Evolutionary conservation across 2,113 vertebrate species (phyloP), one percentile per base, ranked within the genome.

Genomic region (Erpornis zantholeuca): DNA sequence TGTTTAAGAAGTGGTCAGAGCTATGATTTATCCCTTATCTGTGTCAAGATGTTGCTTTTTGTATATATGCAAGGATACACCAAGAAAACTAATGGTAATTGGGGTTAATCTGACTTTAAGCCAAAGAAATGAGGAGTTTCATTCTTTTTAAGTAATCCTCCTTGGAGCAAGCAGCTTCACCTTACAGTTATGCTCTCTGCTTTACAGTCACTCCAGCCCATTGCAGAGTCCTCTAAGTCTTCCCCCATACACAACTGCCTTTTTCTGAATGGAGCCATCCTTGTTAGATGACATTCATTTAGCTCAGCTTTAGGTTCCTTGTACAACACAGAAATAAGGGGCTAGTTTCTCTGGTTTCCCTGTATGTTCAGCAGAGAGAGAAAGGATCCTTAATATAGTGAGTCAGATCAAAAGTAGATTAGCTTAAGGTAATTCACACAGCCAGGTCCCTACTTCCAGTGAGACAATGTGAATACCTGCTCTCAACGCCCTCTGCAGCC

Each of bases 1-100:
- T 91, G 65, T 70, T 92, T 94, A 57, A 72, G 78, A 87, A 95
- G 82, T 87, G 97, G 95, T 92, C 97, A 95, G 90, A 93, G 61
- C 75, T 82, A 78, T 47, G 54, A 92, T 91, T 90, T 65, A 44
- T 83, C 68, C 29, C 23, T 80, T 63, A 44, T 68, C 49, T 68
- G 25, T 68, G 77, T 91, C 60, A 59, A 81, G 71, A 53, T 14
- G 1, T 70, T 68, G 31, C 10, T 10, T 7, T 38, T 40, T 40
- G 35, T 65, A 28, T 14, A 10, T 25, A 40, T 22, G 9, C 36
- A 73, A 66, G 70, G 59, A 82, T 52, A 60, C 5, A 73, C 4
- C 31, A 64, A 42, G 29, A 60, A 71, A 91, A 44, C 6, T 24
- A 50, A 15, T 38, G 54, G 16, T 20, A 42, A 4, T 6, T 47